Conservation (phyloP, 2,888 invertebrate species). For the Leptopilina drosophilae region DNA sequence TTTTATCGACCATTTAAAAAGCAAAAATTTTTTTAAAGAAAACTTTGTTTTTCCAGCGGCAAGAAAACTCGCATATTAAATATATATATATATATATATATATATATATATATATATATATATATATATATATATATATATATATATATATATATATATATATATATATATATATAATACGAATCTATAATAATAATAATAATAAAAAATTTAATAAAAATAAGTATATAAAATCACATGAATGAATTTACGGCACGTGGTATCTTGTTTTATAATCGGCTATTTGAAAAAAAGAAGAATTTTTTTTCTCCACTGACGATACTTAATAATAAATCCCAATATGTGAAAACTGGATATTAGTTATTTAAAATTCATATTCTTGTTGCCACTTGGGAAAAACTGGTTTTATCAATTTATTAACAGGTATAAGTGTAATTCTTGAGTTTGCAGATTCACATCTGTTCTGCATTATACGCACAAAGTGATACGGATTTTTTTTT, state of each 20-base stretch:
- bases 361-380: constrained; percentile 16
- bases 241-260: neutral
- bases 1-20: no score
- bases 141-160: no score
- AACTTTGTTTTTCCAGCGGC: no score
- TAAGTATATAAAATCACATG: neutral
- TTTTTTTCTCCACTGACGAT: neutral
- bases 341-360: neutral
- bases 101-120: no score
- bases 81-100: no score
- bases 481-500: no score
- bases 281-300: neutral
- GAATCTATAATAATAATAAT: no score
- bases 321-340: constrained; percentile 9
- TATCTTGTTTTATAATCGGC: constrained; percentile 12
- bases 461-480: neutral
- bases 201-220: no score
- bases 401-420: constrained; percentile 20
- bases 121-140: no score
- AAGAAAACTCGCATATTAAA: no score
- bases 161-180: no score
- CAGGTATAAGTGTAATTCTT: neutral
- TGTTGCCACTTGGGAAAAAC: neutral
- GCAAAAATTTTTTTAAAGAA: no score
- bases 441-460: neutral